These are phyloP conservation scores for Rhingia campestris DNA, from an alignment of 2,888 invertebrate species.

Conservation along the genomic window DNA sequence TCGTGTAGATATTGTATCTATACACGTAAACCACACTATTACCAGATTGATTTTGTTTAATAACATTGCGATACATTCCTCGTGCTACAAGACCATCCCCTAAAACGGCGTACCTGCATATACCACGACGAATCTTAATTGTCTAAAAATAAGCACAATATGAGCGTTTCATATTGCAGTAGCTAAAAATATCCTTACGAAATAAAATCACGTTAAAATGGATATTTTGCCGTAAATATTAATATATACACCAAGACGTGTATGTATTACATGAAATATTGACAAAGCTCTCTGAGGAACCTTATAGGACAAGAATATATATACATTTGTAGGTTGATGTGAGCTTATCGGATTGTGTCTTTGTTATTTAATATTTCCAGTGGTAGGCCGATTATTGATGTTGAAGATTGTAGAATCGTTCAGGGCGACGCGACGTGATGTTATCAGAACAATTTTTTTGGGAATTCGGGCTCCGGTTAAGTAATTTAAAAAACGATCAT, in stretches of 20 bases:
- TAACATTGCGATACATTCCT: not conserved
- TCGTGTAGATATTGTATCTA: not conserved
- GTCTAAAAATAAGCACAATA: constrained; percentile 53
- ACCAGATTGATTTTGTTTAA: constrained; percentile 40
- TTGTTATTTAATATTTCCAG: constrained; percentile 42
- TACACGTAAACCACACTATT: constrained; percentile 20
- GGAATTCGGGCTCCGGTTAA: too few relatives aligned
- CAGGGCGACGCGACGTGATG: not conserved
- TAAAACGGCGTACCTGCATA: not conserved
- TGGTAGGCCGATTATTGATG: constrained; percentile 33
- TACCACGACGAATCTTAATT: constrained; percentile 24
- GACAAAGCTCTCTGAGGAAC: constrained; percentile 18
- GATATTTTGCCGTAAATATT: not conserved
- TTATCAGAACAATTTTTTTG: constrained; percentile 30
- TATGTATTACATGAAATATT: constrained; percentile 10
- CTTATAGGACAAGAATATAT: not conserved
- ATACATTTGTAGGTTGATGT: not conserved
- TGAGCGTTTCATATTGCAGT: constrained; percentile 26
- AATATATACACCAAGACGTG: not conserved
- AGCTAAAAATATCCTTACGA: constrained; percentile 57
- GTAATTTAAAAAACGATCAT: too few relatives aligned
- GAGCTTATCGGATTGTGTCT: constrained; percentile 34
- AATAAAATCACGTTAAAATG: constrained; percentile 39
- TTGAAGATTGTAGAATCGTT: constrained; percentile 27
- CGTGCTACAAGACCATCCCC: not conserved